A percentile compares a stretch with the other conserved stretches of the same genome.
Evolutionary conservation across 2,888 invertebrate genomes (phyloP).

Genomic region (Acanthoscelides obtectus): DNA sequence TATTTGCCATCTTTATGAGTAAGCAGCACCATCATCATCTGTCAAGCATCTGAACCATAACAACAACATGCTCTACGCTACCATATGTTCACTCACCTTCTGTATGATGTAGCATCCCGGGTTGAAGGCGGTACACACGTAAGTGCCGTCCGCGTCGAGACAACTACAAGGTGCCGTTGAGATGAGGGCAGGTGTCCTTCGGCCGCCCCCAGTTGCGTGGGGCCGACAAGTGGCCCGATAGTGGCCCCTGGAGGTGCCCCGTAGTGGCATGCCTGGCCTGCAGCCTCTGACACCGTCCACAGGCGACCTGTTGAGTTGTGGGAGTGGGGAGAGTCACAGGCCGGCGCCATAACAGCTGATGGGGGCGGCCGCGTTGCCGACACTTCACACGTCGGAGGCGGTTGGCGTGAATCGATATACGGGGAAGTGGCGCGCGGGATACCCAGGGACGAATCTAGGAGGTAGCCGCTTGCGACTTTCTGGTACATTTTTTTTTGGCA

Average conservation of each 20-base stretch:
- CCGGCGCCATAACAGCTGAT: constrained; percentile 33
- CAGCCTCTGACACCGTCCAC: constrained; percentile 38
- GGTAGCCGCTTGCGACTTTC: not conserved
- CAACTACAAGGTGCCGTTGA: constrained; percentile 45
- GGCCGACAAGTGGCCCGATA: constrained; percentile 27
- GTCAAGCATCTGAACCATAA: not conserved
- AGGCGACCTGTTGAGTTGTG: constrained; percentile 50
- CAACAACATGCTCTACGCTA: not conserved
- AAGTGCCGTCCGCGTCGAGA: constrained; percentile 54
- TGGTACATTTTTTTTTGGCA: too few relatives aligned
- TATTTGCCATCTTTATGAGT: too few relatives aligned
- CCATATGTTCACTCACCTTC: constrained; percentile 49
- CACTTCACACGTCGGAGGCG: not conserved
- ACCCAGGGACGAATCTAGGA: not conserved
- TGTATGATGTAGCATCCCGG: constrained; percentile 62
- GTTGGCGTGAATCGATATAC: not conserved
- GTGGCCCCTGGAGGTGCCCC: constrained; percentile 30
- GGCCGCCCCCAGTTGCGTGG: constrained; percentile 32
- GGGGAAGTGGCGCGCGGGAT: not conserved
- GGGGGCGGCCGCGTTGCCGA: constrained; percentile 31
- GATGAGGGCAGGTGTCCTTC: constrained; percentile 29
- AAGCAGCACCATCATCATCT: not conserved
- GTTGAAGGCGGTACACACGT: constrained; percentile 59
- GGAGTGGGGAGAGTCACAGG: constrained; percentile 29
- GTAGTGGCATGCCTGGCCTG: constrained; percentile 32